Base-by-base conservation (phyloP, 2,888 invertebrate species). In the Pseudococcus viburni region DNA sequence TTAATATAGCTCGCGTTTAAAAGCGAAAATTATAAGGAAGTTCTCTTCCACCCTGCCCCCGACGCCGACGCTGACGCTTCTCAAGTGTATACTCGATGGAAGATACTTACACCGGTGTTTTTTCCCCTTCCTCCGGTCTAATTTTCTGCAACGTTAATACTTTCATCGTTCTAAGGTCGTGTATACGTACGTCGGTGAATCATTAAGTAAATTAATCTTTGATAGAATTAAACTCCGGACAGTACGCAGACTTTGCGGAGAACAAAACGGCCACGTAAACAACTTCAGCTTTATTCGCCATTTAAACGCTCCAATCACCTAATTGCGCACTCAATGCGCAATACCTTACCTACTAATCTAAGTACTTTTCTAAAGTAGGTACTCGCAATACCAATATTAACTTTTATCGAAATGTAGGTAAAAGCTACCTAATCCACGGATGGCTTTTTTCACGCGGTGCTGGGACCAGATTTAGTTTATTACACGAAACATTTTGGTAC, bases 191-290 rank as follows among this genome's bases (percentile, higher is more conserved):
- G 33, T 33, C 33, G 26, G 68, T 6, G 33, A 73, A 73, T 73
- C 68, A 73, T 73, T 73, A 73, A 73, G 68, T 73, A 73, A 73
- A 73, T 73, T 73, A 73, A 73, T 73, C 68, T 73, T 73, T 73
- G 68, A 73, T 73, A 73, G 26, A 64, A 64, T 64, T 22, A 26
- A 73, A 73, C 68, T 73, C 5, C 68, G 33, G 68, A 73, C 68
- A 73, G 15, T 33, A 33, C 15, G 12, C 26, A 33, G 26, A 33
- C 26, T 33, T 2, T 33, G 26, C 26, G 26, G 68, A 26, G 9
- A 59, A 59, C 59, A 59, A 59, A 19, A 73, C 33, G 33, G 12
- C 26, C 26, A 33, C 11, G 26, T n/a, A 73, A 59, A 73, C 12
- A 73, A 33, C 26, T 73, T 12, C 33, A 59, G 19, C 59, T 59